Evolutionary conservation across 2,113 vertebrate genomes (phyloP), one percentile per base, ranked within the genome.

Genomic region (Indri indri): DNA sequence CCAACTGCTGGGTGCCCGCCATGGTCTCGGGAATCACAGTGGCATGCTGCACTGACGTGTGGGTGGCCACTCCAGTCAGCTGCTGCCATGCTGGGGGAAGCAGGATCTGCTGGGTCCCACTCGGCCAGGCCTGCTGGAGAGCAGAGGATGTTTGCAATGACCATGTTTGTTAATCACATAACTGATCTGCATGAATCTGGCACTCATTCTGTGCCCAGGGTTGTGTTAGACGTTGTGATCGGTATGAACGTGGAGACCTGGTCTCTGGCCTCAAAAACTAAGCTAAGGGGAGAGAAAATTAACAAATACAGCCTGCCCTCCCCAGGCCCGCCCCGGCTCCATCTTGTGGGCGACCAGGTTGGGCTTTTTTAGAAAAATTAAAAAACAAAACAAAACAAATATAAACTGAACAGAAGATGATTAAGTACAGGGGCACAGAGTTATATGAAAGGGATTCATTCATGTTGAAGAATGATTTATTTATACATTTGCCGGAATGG

Each of bases 81-180:
- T 99, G 99, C 98, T 99, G 99, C 99, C 99, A 99, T 7, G 99
- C 99, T 0, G 99, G 99, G 95, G 99, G 99, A 77, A 99, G 99
- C 66, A 99, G 98, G 98, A 99, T 99, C 98, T 99, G 99, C 98
- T 99, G 99, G 87, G 99, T 99, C 91, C 99, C 99, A 17, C 99
- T 99, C 74, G 99, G 99, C 99, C 99, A 99, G 57, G 99, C 99
- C 99, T 99, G 99, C 99, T 99, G 98, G 97, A 22, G 70, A 95
- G 76, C 4, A 98, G 77, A 98, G 82, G 27, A 59, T 42, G 71
- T 30, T 18, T 42, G 50, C 61, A 25, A 4, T 94, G 85, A 96
- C 52, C 47, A 80, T 34, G 42, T 40, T 30, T 77, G 52, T 70
- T 45, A 45, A 57, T n/a, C 81, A 82, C 32, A 7, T 1, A 20